phyloP scores from a whole-genome alignment of 2,113 vertebrate species.

The Pygoscelis adeliae region DNA sequence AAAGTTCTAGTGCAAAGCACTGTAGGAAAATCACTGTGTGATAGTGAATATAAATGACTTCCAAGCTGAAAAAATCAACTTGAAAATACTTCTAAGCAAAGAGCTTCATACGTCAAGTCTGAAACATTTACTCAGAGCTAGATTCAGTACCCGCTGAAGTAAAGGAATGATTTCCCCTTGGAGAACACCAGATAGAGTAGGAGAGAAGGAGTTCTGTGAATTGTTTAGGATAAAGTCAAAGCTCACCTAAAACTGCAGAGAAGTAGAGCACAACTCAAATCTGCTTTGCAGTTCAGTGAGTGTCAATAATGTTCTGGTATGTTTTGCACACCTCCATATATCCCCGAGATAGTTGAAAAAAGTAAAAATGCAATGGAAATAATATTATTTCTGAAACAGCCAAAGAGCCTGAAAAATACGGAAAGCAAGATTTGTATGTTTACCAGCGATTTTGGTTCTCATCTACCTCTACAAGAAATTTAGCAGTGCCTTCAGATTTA shows the following conservation, averaged over 20 bases:
- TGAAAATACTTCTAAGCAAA: background rate
- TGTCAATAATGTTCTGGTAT: background rate
- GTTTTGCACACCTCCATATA: background rate
- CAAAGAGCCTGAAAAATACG: background rate
- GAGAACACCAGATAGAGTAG: background rate
- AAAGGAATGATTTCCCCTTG: background rate
- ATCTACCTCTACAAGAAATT: background rate
- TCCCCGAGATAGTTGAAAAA: background rate
- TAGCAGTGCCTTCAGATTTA: background rate
- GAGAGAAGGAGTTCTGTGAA: background rate
- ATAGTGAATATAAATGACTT: background rate
- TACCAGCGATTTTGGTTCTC: background rate
- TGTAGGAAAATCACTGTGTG: background rate
- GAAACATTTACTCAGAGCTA: background rate
- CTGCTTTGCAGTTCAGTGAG: background rate
- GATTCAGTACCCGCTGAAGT: background rate
- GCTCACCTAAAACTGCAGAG: background rate
- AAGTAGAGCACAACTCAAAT: background rate
- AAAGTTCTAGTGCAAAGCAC: background rate
- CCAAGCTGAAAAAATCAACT: background rate
- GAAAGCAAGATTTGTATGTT: background rate
- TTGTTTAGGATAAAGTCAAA: background rate
- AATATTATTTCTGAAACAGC: background rate
- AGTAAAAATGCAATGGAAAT: background rate
- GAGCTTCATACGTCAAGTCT: background rate